Percentiles rank a stretch among this genome's conserved stretches.
phyloP scores from a whole-genome alignment of 2,888 invertebrate species.

The Choristoneura rosaceana region DNA sequence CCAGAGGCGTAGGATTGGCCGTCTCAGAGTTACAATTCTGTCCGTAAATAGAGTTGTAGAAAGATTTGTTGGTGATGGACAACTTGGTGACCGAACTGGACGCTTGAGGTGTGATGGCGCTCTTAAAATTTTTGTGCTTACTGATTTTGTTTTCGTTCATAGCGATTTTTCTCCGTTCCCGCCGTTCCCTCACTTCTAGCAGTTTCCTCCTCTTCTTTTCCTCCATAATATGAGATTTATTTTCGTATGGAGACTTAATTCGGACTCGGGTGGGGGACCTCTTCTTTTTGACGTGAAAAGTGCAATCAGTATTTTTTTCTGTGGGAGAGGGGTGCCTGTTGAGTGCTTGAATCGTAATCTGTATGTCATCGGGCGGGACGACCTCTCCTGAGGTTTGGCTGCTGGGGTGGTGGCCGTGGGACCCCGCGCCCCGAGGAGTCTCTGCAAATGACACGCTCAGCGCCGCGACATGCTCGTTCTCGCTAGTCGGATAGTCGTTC shows the following conservation, averaged over 20 bases:
- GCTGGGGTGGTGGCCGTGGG: constrained; percentile 39
- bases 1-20: constrained; percentile 42
- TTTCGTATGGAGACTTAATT: constrained; percentile 79
- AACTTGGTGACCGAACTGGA: constrained; percentile 75
- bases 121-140: constrained; percentile 65
- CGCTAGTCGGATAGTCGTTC: not conserved
- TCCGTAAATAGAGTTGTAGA: constrained; percentile 79
- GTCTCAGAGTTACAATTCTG: constrained; percentile 53
- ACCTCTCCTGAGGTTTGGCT: constrained; percentile 22
- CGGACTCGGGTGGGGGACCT: constrained; percentile 64
- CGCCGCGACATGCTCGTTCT: not conserved
- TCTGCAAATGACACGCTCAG: not conserved
- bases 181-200: constrained; percentile 71
- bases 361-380: constrained; percentile 58
- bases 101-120: constrained; percentile 62
- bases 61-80: constrained; percentile 79
- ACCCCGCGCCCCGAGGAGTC: not conserved
- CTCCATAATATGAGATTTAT: constrained; percentile 67
- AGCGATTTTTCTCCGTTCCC: constrained; percentile 71
- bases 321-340: constrained; percentile 58
- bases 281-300: constrained; percentile 49
- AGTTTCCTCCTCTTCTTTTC: constrained; percentile 74
- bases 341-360: constrained; percentile 60
- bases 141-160: constrained; percentile 66
- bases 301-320: constrained; percentile 65